Evolutionary conservation across 1,140 invertebrate species (phyloP).

Genomic region (Drosophila hydei): DNA sequence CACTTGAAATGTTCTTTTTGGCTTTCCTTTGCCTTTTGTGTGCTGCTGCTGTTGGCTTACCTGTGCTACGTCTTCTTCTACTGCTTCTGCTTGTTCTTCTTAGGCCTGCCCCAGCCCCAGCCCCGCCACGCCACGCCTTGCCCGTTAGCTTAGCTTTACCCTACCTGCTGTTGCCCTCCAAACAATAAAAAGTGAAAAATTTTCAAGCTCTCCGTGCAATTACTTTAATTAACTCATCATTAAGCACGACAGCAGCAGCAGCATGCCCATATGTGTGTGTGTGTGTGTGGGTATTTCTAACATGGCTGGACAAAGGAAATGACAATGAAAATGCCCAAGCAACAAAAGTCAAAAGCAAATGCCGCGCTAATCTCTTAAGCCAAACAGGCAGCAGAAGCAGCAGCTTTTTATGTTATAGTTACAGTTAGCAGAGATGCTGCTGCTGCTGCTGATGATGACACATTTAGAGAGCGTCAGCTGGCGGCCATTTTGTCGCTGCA

Average conservation of each 20-base stretch:
- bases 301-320: conserved; percentile 56
- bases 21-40: conserved; percentile 44
- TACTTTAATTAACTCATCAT: conserved; percentile 82
- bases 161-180: conserved; percentile 8
- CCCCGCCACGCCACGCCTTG: background rate
- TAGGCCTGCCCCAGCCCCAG: background rate
- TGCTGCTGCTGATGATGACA: conserved; percentile 29
- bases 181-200: conserved; percentile 47
- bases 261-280: conserved; percentile 3
- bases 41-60: conserved; percentile 14
- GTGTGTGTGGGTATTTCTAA: conserved; percentile 22
- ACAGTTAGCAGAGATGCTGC: conserved; percentile 35
- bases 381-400: conserved; percentile 2
- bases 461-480: conserved; percentile 44
- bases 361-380: conserved; percentile 43
- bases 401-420: conserved; percentile 34
- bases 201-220: conserved; percentile 62
- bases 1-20: conserved; percentile 70
- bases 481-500: conserved; percentile 40
- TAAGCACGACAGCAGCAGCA: conserved; percentile 61
- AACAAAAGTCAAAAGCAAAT: conserved; percentile 34
- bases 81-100: conserved; percentile 7
- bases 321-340: conserved; percentile 67
- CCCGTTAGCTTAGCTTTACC: conserved; percentile 1
- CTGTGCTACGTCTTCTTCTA: no score